phyloP scores from a whole-genome alignment of 1,140 invertebrate genomes.

The Procambarus virginalis region DNA sequence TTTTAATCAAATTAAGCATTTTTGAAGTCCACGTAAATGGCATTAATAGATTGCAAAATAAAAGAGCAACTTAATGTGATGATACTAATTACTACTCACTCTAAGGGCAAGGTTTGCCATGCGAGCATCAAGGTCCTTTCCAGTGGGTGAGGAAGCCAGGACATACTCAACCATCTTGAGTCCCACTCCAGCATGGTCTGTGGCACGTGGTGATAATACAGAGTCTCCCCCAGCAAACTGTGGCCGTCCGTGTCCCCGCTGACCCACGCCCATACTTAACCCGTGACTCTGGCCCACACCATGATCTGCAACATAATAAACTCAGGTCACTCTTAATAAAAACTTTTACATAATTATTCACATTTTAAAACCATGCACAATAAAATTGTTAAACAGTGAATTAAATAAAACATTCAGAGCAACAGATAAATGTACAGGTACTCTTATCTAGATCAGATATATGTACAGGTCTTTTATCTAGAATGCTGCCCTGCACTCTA shows the following conservation, averaged over 20 bases:
- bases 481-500: too few relatives aligned
- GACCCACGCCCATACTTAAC: constrained; percentile 68
- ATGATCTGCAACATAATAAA: constrained; percentile 78
- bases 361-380: too few relatives aligned
- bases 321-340: too few relatives aligned
- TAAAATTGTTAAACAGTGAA: too few relatives aligned
- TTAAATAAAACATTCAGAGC: too few relatives aligned
- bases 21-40: not conserved
- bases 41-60: not conserved
- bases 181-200: constrained; percentile 87
- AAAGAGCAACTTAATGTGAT: not conserved
- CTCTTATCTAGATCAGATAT: too few relatives aligned
- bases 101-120: constrained; percentile 75
- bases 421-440: too few relatives aligned
- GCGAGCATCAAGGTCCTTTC: constrained; percentile 81
- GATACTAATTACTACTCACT: constrained; percentile 38
- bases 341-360: too few relatives aligned
- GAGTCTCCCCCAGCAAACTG: constrained; percentile 60
- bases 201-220: constrained; percentile 70
- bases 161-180: constrained; percentile 99
- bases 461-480: too few relatives aligned
- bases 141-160: constrained; percentile 90
- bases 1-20: too few relatives aligned
- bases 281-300: constrained; percentile 76
- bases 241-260: constrained; percentile 32